Evolutionary conservation across 2,797 vertebrate species (phyloP).

Genomic region (Anguilla marmorata): DNA sequence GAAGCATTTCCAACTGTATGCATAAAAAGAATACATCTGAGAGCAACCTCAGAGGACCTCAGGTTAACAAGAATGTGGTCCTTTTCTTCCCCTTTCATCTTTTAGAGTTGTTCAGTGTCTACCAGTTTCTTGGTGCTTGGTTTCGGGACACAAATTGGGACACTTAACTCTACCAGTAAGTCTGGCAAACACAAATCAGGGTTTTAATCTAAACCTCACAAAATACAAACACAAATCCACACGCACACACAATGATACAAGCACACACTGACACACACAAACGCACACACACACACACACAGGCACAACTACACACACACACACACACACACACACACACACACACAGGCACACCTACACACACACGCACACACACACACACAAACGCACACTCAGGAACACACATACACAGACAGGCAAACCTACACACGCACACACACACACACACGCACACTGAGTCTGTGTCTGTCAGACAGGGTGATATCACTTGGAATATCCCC

Average conservation of each 20-base stretch:
- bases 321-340: no score
- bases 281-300: not conserved
- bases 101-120: not conserved
- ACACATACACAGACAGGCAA: no score
- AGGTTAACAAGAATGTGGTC: not conserved
- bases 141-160: not conserved
- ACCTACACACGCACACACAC: not conserved
- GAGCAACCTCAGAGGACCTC: not conserved
- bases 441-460: not conserved
- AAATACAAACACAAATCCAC: slow-evolving; percentile 13
- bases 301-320: not conserved
- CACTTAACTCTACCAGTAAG: not conserved
- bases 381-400: no score
- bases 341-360: no score
- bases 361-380: no score
- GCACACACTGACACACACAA: not conserved
- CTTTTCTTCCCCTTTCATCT: not conserved
- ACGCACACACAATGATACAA: not conserved
- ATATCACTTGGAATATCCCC: no score
- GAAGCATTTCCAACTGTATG: not conserved
- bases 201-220: not conserved
- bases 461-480: no score
- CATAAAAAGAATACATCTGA: not conserved
- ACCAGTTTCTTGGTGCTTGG: not conserved
- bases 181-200: not conserved